These are phyloP conservation scores for Acridotheres tristis DNA, from an alignment of 2,797 vertebrate genomes.

Conservation along the genomic window DNA sequence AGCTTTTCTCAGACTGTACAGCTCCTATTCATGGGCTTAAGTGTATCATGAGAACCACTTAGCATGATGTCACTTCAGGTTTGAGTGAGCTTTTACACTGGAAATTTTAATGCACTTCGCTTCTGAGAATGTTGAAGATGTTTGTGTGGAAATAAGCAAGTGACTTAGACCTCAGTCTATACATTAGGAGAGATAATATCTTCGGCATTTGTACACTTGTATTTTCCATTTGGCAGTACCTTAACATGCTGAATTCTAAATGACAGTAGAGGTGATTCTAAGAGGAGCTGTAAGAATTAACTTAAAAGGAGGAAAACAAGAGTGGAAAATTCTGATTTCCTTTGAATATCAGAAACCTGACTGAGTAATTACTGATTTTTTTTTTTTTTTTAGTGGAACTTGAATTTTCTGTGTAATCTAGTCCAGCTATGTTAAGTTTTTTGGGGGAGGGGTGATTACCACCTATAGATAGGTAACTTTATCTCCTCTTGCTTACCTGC, in stretches of 20 bases:
- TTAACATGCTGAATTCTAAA: neutral
- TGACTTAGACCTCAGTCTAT: neutral
- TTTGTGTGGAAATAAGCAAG: neutral
- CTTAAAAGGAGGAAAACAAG: neutral
- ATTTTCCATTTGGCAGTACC: neutral
- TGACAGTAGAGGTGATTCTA: neutral
- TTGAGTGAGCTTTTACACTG: neutral
- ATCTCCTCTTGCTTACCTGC: slow-evolving; percentile 49
- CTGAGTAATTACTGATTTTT: neutral
- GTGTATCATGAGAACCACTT: neutral
- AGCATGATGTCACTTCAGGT: neutral
- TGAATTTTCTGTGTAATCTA: neutral
- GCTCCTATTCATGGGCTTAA: neutral
- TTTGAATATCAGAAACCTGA: neutral
- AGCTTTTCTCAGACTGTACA: slow-evolving; percentile 49
- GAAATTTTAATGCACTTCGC: neutral
- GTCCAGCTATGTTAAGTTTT: neutral
- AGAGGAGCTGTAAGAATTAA: neutral
- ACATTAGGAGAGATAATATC: neutral
- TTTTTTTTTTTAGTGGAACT: neutral
- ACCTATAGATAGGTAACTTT: slow-evolving; percentile 33
- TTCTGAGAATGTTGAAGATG: neutral
- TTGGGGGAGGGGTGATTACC: neutral
- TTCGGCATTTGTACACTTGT: neutral
- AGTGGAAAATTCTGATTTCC: neutral